Conservation (phyloP, 2,888 invertebrate species). For the Leptopilina drosophilae region DNA sequence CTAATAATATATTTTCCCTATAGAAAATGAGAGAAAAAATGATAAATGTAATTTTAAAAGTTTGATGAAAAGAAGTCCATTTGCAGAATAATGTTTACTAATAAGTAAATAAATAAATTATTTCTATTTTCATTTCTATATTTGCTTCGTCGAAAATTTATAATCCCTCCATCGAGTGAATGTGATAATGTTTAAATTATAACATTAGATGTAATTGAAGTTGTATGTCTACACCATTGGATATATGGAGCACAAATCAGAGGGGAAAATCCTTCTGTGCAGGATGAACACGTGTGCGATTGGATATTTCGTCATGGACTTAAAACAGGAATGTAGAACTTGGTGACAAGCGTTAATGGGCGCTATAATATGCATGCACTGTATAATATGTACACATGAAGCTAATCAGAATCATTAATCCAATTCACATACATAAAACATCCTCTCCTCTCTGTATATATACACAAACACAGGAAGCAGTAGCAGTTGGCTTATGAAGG, state of each 20-base stretch:
- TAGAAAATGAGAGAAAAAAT: no score
- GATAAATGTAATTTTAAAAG: no score
- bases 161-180: background rate
- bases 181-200: background rate
- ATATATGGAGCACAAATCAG: constrained; percentile 53
- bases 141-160: no score
- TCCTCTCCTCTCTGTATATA: background rate
- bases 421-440: background rate
- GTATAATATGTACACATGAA: constrained; percentile 25
- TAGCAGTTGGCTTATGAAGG: constrained; percentile 11
- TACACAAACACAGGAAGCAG: background rate
- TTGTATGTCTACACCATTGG: constrained; percentile 23
- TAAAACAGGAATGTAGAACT: constrained; percentile 63
- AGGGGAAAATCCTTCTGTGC: constrained; percentile 19
- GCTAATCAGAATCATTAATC: constrained; percentile 25
- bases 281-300: constrained; percentile 58
- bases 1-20: no score
- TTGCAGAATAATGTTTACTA: no score
- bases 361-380: constrained; percentile 56
- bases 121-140: background rate
- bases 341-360: constrained; percentile 68
- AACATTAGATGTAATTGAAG: background rate
- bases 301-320: constrained; percentile 67
- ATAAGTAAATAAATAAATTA: no score
- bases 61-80: no score